Conservation (phyloP, 2,797 vertebrate genomes). For the Sciurus carolinensis region DNA sequence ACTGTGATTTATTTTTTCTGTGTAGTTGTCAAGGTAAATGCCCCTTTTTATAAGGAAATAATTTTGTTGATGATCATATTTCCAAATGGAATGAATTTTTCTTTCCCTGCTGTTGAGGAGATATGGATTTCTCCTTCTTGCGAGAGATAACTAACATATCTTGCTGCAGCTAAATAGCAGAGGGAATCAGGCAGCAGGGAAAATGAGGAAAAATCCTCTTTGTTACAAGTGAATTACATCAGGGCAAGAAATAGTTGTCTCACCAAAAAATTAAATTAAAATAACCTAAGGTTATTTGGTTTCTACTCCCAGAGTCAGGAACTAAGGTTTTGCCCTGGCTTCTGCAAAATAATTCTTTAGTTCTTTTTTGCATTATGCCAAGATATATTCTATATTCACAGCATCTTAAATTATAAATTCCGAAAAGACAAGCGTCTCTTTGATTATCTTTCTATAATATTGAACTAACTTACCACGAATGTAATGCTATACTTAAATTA, state of each 20-base stretch:
- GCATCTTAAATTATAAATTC: slow-evolving; percentile 22
- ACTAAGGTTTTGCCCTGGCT: neutral
- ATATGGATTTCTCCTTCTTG: neutral
- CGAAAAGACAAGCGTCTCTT: neutral
- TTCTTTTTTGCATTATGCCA: neutral
- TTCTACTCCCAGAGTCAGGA: neutral
- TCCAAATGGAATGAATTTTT: neutral
- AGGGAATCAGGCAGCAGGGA: neutral
- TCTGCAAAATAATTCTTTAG: neutral
- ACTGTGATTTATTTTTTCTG: slow-evolving; percentile 29
- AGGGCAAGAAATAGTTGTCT: neutral
- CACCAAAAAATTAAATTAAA: neutral
- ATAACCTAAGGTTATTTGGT: neutral
- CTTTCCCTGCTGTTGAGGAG: neutral
- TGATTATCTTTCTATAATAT: neutral
- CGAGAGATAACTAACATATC: neutral
- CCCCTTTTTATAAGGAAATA: neutral
- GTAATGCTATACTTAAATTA: slow-evolving; percentile 3
- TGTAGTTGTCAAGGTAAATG: neutral
- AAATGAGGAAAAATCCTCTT: neutral
- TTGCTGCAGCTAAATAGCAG: neutral
- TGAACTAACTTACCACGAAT: neutral
- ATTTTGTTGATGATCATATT: neutral
- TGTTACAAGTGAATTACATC: neutral
- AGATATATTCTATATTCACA: neutral